phyloP scores from a whole-genome alignment of 1,140 invertebrate genomes.

The Megathymus violae region DNA sequence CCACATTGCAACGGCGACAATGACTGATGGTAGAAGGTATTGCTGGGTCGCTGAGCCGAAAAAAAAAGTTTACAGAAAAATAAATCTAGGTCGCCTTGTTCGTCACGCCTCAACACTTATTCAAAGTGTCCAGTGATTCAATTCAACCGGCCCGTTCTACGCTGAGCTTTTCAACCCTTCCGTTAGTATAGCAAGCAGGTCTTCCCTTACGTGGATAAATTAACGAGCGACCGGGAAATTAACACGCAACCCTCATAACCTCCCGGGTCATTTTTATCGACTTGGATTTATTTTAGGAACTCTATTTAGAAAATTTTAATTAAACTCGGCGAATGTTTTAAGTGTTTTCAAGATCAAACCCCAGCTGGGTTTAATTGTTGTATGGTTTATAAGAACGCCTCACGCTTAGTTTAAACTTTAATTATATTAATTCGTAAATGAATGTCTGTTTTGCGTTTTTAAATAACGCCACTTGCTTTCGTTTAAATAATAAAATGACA shows the following conservation, averaged over 20 bases:
- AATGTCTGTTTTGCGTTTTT: neutral
- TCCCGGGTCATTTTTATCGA: slow-evolving; percentile 13
- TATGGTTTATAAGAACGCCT: neutral
- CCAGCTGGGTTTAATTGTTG: neutral
- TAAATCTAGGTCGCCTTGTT: neutral
- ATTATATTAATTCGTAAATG: neutral
- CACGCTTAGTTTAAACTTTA: slow-evolving; percentile 5
- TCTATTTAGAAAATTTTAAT: slow-evolving; percentile 30
- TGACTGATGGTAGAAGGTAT: neutral
- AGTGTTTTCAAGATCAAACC: slow-evolving; percentile 15
- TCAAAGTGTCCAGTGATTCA: slow-evolving; percentile 21
- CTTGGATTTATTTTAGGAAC: slow-evolving; percentile 18
- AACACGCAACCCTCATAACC: slow-evolving; percentile 24
- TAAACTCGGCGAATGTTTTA: slow-evolving; percentile 15
- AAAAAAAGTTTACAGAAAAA: neutral
- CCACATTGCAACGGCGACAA: neutral
- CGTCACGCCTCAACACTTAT: slow-evolving; percentile 3
- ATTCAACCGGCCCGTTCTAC: slow-evolving; percentile 2
- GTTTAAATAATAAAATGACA: too few relatives aligned
- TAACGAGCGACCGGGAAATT: slow-evolving; percentile 12
- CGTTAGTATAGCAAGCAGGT: slow-evolving; percentile 3
- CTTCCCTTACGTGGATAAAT: slow-evolving; percentile 3
- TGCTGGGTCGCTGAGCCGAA: neutral
- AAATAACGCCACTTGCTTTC: too few relatives aligned
- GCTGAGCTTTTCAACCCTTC: neutral